A percentile compares a stretch with the other conserved stretches of the same genome.
phyloP scores from a whole-genome alignment of 2,888 invertebrate genomes.

The Brachyopa scutellaris region DNA sequence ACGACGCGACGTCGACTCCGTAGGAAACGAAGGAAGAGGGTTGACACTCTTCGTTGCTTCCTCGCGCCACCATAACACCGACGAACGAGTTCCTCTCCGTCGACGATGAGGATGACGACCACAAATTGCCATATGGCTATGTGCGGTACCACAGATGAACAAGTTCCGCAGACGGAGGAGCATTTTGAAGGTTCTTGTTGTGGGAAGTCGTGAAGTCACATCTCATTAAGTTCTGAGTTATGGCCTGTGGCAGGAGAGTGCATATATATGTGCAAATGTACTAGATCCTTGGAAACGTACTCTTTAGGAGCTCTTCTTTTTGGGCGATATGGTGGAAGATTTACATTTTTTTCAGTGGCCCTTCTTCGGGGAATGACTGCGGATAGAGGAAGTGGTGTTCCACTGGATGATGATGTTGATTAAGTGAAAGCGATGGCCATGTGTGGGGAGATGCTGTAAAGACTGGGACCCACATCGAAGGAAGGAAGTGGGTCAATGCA shows the following conservation, averaged over 20 bases:
- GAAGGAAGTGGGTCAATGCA: slow-evolving; percentile 40
- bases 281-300: neutral
- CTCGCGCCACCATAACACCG: neutral
- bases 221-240: slow-evolving; percentile 64
- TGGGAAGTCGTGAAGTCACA: slow-evolving; percentile 59
- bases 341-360: neutral
- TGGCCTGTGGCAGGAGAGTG: slow-evolving; percentile 4
- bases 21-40: slow-evolving; percentile 19
- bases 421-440: slow-evolving; percentile 23
- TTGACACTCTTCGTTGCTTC: slow-evolving; percentile 31
- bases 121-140: slow-evolving; percentile 43
- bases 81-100: neutral
- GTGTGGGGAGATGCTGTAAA: slow-evolving; percentile 17
- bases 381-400: neutral
- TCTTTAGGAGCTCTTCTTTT: neutral
- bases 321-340: slow-evolving; percentile 5
- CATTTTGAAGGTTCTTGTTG: slow-evolving; percentile 21
- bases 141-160: slow-evolving; percentile 18
- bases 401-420: slow-evolving; percentile 43
- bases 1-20: neutral
- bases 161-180: slow-evolving; percentile 14
- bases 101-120: too few relatives aligned
- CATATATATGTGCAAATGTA: neutral
- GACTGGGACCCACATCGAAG: too few relatives aligned
- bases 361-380: neutral